These are phyloP conservation scores for Parasteatoda tepidariorum DNA, from an alignment of 1,140 invertebrate genomes.

Conservation along the genomic window DNA sequence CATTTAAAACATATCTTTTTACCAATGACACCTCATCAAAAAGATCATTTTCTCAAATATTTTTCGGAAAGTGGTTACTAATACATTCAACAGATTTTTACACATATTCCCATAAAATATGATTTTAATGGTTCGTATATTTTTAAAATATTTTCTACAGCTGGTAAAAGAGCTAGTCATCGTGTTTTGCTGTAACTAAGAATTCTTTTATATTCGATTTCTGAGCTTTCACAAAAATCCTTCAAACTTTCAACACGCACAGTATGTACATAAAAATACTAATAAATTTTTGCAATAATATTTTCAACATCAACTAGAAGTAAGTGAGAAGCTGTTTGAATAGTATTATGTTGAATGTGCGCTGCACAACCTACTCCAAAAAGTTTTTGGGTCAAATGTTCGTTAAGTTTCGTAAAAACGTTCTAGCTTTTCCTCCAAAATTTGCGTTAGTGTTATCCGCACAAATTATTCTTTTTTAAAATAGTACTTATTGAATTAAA, in stretches of 20 bases:
- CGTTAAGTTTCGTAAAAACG: neutral
- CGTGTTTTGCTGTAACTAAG: conserved; percentile 15
- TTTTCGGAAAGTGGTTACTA: too few species aligned
- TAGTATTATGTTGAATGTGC: conserved; percentile 5
- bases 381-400: too few species aligned
- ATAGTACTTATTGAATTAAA: neutral
- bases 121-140: conserved; percentile 17
- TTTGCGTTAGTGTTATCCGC: conserved; percentile 13
- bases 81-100: neutral
- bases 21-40: too few species aligned
- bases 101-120: neutral
- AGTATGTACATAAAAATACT: neutral
- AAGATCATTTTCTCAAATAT: too few species aligned
- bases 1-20: too few species aligned
- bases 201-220: conserved; percentile 17
- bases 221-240: conserved; percentile 6
- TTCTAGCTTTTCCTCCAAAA: conserved; percentile 7
- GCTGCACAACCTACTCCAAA: neutral
- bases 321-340: neutral
- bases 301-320: conserved; percentile 18
- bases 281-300: conserved; percentile 5
- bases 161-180: conserved; percentile 1
- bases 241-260: conserved; percentile 7
- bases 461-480: neutral
- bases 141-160: conserved; percentile 14